These are phyloP conservation scores for Trichomalopsis sarcophagae DNA, from an alignment of 1,140 invertebrate species.

Conservation along the genomic window DNA sequence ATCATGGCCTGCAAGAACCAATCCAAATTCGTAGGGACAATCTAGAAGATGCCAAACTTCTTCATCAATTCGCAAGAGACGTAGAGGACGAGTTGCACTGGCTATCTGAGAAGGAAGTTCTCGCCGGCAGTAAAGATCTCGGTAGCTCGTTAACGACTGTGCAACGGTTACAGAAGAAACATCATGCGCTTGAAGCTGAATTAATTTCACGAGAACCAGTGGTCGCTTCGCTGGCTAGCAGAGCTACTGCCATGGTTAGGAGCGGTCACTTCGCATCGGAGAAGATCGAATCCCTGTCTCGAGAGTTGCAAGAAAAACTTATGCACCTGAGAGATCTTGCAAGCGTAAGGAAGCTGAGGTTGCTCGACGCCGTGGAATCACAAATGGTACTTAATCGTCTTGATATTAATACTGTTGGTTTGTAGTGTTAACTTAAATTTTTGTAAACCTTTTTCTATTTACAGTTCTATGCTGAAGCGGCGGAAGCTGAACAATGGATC, in stretches of 20 bases:
- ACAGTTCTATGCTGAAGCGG: slow-evolving; percentile 89
- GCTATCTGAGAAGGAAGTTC: slow-evolving; percentile 89
- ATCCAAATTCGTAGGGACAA: slow-evolving; percentile 93
- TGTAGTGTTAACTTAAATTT: not conserved
- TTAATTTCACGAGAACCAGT: slow-evolving; percentile 88
- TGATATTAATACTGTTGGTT: not conserved
- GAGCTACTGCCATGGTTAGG: slow-evolving; percentile 87
- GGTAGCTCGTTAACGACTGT: slow-evolving; percentile 91
- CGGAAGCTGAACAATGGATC: slow-evolving; percentile 92
- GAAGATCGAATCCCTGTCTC: slow-evolving; percentile 81
- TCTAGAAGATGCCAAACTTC: slow-evolving; percentile 88
- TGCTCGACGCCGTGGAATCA: slow-evolving; percentile 89
- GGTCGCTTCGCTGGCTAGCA: slow-evolving; percentile 81
- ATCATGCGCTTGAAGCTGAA: slow-evolving; percentile 90
- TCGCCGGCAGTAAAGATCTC: slow-evolving; percentile 87
- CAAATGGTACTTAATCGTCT: slow-evolving; percentile 80
- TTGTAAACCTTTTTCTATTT: slow-evolving; percentile 55
- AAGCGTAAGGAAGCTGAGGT: slow-evolving; percentile 80
- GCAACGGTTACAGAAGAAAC: slow-evolving; percentile 97
- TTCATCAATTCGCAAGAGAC: slow-evolving; percentile 91
- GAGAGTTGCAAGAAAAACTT: slow-evolving; percentile 80
- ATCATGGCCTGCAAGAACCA: slow-evolving; percentile 90
- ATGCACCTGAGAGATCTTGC: slow-evolving; percentile 82
- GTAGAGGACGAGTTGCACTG: slow-evolving; percentile 91
- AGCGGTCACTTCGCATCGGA: slow-evolving; percentile 88